phyloP scores from a whole-genome alignment of 2,888 invertebrate species.

The Yponomeuta cagnagella region DNA sequence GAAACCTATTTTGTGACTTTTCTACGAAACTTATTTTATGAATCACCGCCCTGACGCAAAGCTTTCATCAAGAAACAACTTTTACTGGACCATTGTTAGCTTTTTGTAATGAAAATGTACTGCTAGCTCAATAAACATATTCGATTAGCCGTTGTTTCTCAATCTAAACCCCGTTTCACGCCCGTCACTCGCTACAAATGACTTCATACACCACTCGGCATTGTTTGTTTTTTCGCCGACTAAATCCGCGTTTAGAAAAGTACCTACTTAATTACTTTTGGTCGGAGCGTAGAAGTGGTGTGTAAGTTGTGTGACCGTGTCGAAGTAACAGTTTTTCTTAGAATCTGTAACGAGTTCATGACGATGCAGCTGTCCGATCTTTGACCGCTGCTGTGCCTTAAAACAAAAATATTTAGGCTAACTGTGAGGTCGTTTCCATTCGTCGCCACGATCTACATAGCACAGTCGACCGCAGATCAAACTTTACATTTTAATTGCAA shows the following conservation, averaged over 20 bases:
- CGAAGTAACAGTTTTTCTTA: neutral
- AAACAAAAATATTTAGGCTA: neutral
- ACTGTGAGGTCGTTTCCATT: neutral
- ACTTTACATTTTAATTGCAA: too few relatives aligned
- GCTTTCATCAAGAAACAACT: too few relatives aligned
- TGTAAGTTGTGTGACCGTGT: neutral
- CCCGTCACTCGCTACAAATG: conserved; percentile 22
- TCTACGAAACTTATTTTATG: too few relatives aligned
- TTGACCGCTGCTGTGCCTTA: neutral
- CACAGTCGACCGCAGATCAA: too few relatives aligned
- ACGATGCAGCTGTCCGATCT: neutral
- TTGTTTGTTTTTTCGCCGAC: conserved; percentile 10
- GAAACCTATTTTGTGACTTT: too few relatives aligned
- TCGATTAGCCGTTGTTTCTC: conserved; percentile 23
- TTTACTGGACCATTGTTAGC: neutral
- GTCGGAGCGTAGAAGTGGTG: neutral
- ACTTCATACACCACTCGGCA: conserved; percentile 16
- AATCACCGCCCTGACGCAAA: too few relatives aligned
- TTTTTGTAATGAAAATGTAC: neutral
- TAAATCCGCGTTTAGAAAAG: neutral
- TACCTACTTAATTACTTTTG: neutral
- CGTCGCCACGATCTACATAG: too few relatives aligned
- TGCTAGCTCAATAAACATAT: conserved; percentile 1
- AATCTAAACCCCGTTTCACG: conserved; percentile 25
- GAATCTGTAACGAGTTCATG: neutral